Evolutionary conservation across 2,113 vertebrate genomes (phyloP).

Genomic region (Petrocephalus microphthalmus): DNA sequence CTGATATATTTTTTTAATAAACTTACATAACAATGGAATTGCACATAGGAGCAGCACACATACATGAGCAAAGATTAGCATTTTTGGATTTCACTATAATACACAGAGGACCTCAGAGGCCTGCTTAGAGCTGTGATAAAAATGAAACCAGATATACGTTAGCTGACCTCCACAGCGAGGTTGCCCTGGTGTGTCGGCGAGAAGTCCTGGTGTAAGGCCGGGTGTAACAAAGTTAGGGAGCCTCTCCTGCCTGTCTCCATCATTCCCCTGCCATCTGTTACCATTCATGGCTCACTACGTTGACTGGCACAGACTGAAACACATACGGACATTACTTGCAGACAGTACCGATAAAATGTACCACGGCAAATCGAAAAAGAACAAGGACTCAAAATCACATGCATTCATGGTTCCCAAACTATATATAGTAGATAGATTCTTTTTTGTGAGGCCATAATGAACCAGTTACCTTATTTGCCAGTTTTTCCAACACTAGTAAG

Average conservation of each 20-base stretch:
- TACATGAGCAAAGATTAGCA: background rate
- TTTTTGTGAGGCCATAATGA: background rate
- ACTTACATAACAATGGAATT: background rate
- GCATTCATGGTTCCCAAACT: background rate
- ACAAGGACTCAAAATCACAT: background rate
- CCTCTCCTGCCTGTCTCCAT: constrained; percentile 10
- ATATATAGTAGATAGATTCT: too few relatives aligned
- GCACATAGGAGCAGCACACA: background rate
- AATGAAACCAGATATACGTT: background rate
- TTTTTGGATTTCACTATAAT: background rate
- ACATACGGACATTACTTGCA: constrained; percentile 12
- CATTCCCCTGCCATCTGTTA: constrained; percentile 17
- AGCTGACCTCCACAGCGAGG: background rate
- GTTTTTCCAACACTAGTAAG: background rate
- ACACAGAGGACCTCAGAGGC: background rate
- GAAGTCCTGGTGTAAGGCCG: constrained; percentile 7
- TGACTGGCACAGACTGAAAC: constrained; percentile 11
- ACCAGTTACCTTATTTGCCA: background rate
- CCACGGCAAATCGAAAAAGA: background rate
- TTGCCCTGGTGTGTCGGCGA: background rate
- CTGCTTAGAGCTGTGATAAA: background rate
- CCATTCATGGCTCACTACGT: constrained; percentile 1
- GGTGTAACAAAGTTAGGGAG: constrained; percentile 14
- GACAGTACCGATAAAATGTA: background rate
- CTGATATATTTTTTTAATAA: background rate